Evolutionary conservation across 2,797 vertebrate species (phyloP).

Genomic region (Myotis daubentonii): DNA sequence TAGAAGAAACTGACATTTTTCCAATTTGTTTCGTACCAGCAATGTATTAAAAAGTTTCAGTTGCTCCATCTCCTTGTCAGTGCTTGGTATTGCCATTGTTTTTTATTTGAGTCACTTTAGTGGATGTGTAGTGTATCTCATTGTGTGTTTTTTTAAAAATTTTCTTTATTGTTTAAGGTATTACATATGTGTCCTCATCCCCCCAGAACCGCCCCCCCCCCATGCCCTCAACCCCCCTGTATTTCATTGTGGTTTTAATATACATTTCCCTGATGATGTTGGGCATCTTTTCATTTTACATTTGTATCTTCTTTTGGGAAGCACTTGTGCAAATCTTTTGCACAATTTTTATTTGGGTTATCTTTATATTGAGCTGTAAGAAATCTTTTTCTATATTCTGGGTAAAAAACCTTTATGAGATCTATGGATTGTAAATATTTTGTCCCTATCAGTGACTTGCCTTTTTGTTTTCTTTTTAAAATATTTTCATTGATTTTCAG

Average conservation of each 20-base stretch:
- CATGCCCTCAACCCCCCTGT: neutral
- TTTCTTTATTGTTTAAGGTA: no score
- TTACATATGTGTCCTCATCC: no score
- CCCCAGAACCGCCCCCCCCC: no score
- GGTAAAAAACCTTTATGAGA: constrained; percentile 7
- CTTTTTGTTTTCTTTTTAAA: neutral
- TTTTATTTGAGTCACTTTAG: neutral
- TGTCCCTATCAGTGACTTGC: neutral
- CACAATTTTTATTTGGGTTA: neutral
- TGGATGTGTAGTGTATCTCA: neutral
- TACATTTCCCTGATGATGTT: neutral
- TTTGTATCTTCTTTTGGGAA: constrained; percentile 17
- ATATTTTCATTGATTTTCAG: no score
- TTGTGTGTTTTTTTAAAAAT: neutral
- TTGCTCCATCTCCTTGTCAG: neutral
- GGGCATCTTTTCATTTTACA: neutral
- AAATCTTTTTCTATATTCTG: neutral
- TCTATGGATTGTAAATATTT: neutral
- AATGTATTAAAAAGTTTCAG: neutral
- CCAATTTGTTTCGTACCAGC: neutral
- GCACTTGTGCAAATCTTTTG: constrained; percentile 12
- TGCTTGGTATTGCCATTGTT: neutral
- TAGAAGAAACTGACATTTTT: neutral
- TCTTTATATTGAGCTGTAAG: neutral
- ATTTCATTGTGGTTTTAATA: neutral